Evolutionary conservation across 1,140 invertebrate genomes (phyloP), one percentile per base, ranked within the genome.

Genomic region (Drosophila mayri): DNA sequence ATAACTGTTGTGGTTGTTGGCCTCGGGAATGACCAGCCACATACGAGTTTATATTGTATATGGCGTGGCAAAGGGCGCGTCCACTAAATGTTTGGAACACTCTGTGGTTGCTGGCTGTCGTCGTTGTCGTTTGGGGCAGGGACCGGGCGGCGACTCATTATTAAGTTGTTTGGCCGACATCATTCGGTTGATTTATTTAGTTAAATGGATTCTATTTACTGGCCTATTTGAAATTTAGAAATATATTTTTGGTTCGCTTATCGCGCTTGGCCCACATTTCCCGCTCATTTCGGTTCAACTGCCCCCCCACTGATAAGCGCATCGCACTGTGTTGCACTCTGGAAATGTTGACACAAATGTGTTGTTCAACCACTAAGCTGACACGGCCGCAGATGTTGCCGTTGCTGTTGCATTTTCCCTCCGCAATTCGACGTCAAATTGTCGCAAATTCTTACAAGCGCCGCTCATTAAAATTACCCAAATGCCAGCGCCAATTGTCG

Each of bases 371-470:
- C 81, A 71, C 80, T 76, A 83, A 79, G 59, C 60, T 65, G 76
- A 63, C 67, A 62, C 46, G 70, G 61, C 20, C 47, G 40, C 84
- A 87, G 76, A 78, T 88, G 83, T 65, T 79, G 58, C 32, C 38
- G 41, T 30, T 46, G 50, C 41, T 18, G 30, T 28, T 43, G 41
- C 44, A 28, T 50, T 38, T 28, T 8, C 38, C 30, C 38, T 3
- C 38, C 16, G 65, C 79, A 79, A 79, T 85, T 87, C 70, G 46
- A 50, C 72, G 76, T 66, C 84, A 87, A 87, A 88, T 88, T 87
- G 84, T 66, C 52, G 84, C 49, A 78, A 86, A 86, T 87, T 86
- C 83, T 76, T 79, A 68, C 76, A 72, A 81, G 82, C 83, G 82
- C 82, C 82, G 60, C 70, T 79, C 70, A 80, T 85, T 85, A 76